These are phyloP conservation scores for Latrodectus geometricus DNA, from an alignment of 1,140 invertebrate genomes.

Conservation along the genomic window DNA sequence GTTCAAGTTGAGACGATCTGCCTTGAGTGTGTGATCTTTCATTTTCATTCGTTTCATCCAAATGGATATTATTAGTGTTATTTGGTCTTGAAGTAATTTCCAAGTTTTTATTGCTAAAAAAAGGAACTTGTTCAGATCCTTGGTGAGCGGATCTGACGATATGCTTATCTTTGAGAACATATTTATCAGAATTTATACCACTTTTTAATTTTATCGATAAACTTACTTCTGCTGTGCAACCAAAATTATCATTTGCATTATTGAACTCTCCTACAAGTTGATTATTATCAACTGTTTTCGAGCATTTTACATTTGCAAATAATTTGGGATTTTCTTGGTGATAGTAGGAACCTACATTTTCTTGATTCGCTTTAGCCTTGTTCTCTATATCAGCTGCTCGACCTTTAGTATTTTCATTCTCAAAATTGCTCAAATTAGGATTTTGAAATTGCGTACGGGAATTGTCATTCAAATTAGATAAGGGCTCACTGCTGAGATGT, in stretches of 20 bases:
- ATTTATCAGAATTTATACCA: conserved; percentile 19
- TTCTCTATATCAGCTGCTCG: not conserved
- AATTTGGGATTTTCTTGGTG: not conserved
- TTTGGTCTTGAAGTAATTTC: not conserved
- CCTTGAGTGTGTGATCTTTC: not conserved
- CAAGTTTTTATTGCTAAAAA: not conserved
- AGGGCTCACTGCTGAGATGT: too few species aligned
- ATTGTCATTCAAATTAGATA: too few species aligned
- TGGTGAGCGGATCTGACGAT: conserved; percentile 11
- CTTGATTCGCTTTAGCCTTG: not conserved
- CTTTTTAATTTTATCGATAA: conserved; percentile 26
- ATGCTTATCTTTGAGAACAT: conserved; percentile 11
- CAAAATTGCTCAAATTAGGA: not conserved
- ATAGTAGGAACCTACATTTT: not conserved
- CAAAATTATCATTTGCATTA: conserved; percentile 7
- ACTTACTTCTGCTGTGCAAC: conserved; percentile 30
- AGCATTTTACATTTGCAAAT: conserved; percentile 20
- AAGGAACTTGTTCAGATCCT: conserved; percentile 17
- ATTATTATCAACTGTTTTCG: not conserved
- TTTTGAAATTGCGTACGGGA: not conserved
- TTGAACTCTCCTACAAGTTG: not conserved
- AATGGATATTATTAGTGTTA: not conserved
- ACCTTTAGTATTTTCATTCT: not conserved
- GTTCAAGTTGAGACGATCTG: not conserved
- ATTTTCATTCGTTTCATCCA: too few species aligned